Evolutionary conservation across 2,113 vertebrate genomes (phyloP).

Genomic region (Myanophis thanlyinensis): DNA sequence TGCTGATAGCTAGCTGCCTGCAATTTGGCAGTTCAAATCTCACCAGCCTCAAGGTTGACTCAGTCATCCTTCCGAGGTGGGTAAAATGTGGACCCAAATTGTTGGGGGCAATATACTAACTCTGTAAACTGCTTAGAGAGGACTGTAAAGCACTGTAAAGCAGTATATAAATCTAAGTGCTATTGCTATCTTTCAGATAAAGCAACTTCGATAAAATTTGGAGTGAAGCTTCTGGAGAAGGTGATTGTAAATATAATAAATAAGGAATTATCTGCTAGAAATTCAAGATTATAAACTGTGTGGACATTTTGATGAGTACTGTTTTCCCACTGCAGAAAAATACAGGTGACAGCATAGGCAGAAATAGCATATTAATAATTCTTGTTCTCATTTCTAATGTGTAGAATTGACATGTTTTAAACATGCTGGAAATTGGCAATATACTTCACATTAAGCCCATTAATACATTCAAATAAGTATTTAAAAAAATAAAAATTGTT

Average conservation of each 20-base stretch:
- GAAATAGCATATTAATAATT: background rate
- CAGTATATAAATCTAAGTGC: too few species aligned
- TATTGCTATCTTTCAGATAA: background rate
- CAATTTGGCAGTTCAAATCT: too few species aligned
- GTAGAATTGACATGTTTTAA: background rate
- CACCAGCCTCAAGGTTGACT: too few species aligned
- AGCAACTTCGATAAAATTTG: background rate
- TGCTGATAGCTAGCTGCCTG: too few species aligned
- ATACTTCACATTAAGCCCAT: background rate
- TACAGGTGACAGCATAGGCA: background rate
- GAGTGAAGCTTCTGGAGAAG: background rate
- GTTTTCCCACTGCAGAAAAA: background rate
- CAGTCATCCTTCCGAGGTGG: too few species aligned
- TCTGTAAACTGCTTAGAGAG: too few species aligned
- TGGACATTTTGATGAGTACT: background rate
- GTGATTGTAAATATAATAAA: background rate
- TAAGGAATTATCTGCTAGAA: background rate
- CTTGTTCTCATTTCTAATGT: background rate
- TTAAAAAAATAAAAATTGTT: background rate
- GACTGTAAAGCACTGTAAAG: too few species aligned
- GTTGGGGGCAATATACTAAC: too few species aligned
- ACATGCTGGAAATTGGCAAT: background rate
- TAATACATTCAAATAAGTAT: background rate
- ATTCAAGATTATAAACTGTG: background rate
- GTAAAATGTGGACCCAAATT: too few species aligned